Evolutionary conservation across 2,888 invertebrate genomes (phyloP).

Genomic region (Ochropacha duplaris): DNA sequence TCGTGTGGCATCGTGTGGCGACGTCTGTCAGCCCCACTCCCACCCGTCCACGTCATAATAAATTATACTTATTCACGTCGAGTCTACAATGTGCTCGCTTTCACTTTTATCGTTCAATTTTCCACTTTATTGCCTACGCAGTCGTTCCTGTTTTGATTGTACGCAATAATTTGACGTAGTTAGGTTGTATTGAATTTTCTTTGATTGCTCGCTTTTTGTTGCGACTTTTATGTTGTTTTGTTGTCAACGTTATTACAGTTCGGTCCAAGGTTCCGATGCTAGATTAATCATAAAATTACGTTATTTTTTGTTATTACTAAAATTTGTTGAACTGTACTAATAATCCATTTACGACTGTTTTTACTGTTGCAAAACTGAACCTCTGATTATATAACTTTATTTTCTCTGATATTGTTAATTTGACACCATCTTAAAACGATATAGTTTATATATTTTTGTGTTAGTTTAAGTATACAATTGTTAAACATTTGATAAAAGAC

Average conservation of each 20-base stretch:
- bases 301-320: not conserved
- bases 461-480: too few species aligned
- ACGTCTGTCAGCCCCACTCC: conserved; percentile 2
- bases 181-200: conserved; percentile 46
- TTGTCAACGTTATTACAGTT: not conserved
- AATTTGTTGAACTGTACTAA: too few species aligned
- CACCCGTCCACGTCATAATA: conserved; percentile 34
- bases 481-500: too few species aligned
- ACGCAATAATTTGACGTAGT: conserved; percentile 32
- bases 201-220: conserved; percentile 31
- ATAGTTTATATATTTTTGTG: too few species aligned
- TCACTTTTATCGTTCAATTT: conserved; percentile 56
- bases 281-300: not conserved
- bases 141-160: conserved; percentile 47
- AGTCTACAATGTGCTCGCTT: conserved; percentile 25
- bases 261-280: not conserved
- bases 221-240: conserved; percentile 1
- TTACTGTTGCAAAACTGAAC: too few species aligned
- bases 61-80: conserved; percentile 39
- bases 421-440: too few species aligned
- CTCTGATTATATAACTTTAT: too few species aligned
- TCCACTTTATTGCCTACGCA: conserved; percentile 49
- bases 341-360: too few species aligned
- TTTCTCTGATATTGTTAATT: too few species aligned
- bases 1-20: not conserved